These are phyloP conservation scores for Hiodon alosoides DNA, from an alignment of 2,113 vertebrate species.

Conservation along the genomic window DNA sequence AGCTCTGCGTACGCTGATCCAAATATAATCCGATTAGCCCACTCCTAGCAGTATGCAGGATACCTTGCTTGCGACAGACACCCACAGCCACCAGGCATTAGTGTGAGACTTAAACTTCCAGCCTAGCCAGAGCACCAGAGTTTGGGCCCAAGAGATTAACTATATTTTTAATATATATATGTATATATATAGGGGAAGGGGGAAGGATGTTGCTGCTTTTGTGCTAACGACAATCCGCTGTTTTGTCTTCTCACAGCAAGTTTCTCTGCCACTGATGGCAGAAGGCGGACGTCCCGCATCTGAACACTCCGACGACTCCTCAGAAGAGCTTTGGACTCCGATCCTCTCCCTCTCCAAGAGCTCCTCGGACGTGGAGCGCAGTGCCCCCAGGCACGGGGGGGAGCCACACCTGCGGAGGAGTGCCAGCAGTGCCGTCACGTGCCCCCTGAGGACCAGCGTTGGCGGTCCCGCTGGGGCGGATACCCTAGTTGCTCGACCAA, in stretches of 20 bases:
- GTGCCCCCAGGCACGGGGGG: constrained; percentile 31
- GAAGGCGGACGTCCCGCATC: constrained; percentile 28
- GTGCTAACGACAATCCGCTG: not conserved
- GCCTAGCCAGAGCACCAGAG: not conserved
- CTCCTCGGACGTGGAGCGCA: constrained; percentile 58
- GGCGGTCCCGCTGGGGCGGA: constrained; percentile 10
- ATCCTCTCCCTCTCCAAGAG: constrained; percentile 65
- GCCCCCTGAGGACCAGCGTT: constrained; percentile 14
- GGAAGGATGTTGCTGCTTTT: not conserved
- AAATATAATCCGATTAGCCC: not conserved
- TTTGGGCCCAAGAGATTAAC: not conserved
- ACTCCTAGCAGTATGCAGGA: not conserved
- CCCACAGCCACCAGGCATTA: not conserved
- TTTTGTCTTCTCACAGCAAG: constrained; percentile 4
- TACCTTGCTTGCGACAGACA: not conserved
- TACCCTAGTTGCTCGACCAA: not conserved
- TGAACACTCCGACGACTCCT: constrained; percentile 20
- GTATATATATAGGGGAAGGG: not conserved
- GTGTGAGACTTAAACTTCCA: not conserved
- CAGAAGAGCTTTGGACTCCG: constrained; percentile 23
- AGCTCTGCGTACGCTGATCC: not conserved
- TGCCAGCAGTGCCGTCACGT: constrained; percentile 34
- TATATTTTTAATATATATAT: not conserved
- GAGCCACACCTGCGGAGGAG: constrained; percentile 59
- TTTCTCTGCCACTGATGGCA: constrained; percentile 26